Evolutionary conservation across 2,113 vertebrate genomes (phyloP).

Genomic region (Prietella phreatophila): DNA sequence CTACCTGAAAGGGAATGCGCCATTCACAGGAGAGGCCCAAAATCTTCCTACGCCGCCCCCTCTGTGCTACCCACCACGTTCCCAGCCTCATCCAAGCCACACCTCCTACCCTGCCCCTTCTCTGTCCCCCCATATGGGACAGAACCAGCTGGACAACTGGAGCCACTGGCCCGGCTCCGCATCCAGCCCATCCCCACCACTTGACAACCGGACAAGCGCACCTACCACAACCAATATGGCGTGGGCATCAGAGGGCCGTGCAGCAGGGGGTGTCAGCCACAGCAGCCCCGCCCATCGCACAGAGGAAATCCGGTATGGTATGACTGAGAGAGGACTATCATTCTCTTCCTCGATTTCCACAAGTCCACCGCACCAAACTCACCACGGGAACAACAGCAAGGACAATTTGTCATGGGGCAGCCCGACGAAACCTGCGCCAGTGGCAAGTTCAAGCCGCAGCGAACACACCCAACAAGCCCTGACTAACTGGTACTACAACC

Average conservation of each 20-base stretch:
- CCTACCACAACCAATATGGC: slow-evolving; percentile 62
- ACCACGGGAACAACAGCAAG: slow-evolving; percentile 67
- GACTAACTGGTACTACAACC: slow-evolving; percentile 88
- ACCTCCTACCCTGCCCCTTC: slow-evolving; percentile 53
- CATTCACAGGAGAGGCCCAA: slow-evolving; percentile 84
- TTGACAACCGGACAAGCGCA: slow-evolving; percentile 65
- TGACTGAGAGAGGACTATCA: slow-evolving; percentile 70
- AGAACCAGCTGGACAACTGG: slow-evolving; percentile 75
- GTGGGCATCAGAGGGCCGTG: slow-evolving; percentile 69
- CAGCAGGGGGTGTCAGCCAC: slow-evolving; percentile 68
- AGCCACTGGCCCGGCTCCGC: slow-evolving; percentile 69
- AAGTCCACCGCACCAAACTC: slow-evolving; percentile 66
- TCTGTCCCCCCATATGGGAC: slow-evolving; percentile 63
- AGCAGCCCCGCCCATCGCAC: slow-evolving; percentile 75
- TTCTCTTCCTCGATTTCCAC: slow-evolving; percentile 77
- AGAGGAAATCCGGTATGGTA: slow-evolving; percentile 75
- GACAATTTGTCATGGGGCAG: slow-evolving; percentile 68
- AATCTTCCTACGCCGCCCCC: slow-evolving; percentile 90
- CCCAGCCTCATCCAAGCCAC: slow-evolving; percentile 66
- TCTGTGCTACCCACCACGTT: slow-evolving; percentile 80
- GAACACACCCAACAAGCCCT: slow-evolving; percentile 83
- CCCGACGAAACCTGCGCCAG: slow-evolving; percentile 60
- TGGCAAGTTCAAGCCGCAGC: slow-evolving; percentile 53
- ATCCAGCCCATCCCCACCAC: slow-evolving; percentile 69
- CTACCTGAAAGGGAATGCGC: slow-evolving; percentile 92